Base-by-base conservation (phyloP, 2,113 vertebrate genomes). In the Toxotes chatareus region DNA sequence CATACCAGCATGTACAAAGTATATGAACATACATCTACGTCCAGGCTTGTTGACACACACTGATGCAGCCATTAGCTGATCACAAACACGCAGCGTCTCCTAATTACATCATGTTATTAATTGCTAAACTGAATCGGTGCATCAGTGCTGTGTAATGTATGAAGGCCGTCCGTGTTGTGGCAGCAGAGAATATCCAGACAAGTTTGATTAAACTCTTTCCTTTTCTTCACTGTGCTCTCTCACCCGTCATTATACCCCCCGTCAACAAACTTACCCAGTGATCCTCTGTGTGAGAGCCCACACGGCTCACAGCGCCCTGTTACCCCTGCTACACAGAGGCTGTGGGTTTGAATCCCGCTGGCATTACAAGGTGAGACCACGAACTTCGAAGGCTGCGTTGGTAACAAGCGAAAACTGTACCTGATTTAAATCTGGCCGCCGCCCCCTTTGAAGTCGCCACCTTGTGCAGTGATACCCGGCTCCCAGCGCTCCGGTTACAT, bases 31-130 rank as follows among this genome's bases (percentile, higher is more conserved):
- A 17, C 1, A 53, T 53, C 49, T 7, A 12, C 36, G 21, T 8
- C 16, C 6, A 1, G 46, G 66, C 31, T 8, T 21, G 19, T 19
- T 51, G 49, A 51, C 67, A 42, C 3, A 3, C 31, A 62, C 32
- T 57, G 64, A 77, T 60, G 55, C 19, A 67, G 32, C 31, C 31
- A 31, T 76, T 44, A 55, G 47, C 12, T 13, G 42, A 11, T 44
- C 42, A 44, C 49, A 51, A 51, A 51, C 49, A 51, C 19, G 13
- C 49, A 51, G 49, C 49, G 8, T 21, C 17, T 2, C 19, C 49
- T 51, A 21, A 63, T 63, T 63, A 21, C 36, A 63, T 63, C 10
- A 23, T 38, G 59, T 42, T 42, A 51, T 42, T 14, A 23, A 40
- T 63, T 14, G 38, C 42, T 34, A 32, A 0, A 3, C 16, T 8